Evolutionary conservation across 2,888 invertebrate genomes (phyloP).

Genomic region (Buathra laborator): DNA sequence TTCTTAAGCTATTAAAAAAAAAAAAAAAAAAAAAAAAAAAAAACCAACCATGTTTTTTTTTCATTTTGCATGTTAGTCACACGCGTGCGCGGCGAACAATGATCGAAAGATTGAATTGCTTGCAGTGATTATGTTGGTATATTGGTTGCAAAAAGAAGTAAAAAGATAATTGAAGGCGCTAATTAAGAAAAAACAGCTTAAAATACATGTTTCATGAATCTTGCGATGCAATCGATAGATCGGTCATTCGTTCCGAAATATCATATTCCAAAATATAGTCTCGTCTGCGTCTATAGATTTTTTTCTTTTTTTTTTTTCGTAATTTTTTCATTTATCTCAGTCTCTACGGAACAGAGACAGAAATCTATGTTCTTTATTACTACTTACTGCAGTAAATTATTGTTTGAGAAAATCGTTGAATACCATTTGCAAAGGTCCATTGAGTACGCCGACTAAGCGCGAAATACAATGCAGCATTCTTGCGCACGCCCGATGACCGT

Average conservation of each 20-base stretch:
- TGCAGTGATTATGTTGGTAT: no score
- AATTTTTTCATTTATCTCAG: neutral
- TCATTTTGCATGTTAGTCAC: no score
- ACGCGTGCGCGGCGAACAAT: no score
- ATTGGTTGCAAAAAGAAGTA: no score
- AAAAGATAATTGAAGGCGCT: no score
- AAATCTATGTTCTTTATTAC: neutral
- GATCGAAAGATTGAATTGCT: no score
- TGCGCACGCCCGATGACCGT: conserved; percentile 50
- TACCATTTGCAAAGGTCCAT: conserved; percentile 41
- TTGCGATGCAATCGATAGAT: no score
- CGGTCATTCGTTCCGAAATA: no score
- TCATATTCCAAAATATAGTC: no score
- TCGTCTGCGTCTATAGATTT: no score
- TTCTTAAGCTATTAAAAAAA: conserved; percentile 36
- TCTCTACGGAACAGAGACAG: neutral
- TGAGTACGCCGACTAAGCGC: conserved; percentile 45
- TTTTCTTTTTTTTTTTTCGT: neutral
- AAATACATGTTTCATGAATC: no score
- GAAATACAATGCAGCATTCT: conserved; percentile 59
- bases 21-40: neutral
- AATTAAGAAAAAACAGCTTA: no score
- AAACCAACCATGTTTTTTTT: neutral
- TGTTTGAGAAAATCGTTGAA: conserved; percentile 22
- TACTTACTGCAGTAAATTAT: conserved; percentile 2